phyloP scores from a whole-genome alignment of 2,888 invertebrate species.

The Coelinius sp. region DNA sequence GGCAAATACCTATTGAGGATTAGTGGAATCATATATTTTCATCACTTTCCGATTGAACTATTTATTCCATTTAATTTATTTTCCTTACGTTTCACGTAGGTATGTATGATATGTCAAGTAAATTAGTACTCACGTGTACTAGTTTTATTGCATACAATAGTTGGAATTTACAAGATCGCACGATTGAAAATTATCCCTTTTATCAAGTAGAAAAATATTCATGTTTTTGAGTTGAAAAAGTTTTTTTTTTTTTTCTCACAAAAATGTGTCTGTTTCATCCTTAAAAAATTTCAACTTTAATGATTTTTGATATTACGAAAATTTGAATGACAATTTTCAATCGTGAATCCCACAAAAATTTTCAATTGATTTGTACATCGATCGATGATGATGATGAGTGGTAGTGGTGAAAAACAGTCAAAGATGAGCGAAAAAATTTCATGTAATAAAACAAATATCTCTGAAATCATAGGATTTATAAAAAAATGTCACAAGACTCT shows the following conservation, averaged over 20 bases:
- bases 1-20: too few relatives aligned
- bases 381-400: too few relatives aligned
- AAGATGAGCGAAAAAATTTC: too few relatives aligned
- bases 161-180: not conserved
- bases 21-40: too few relatives aligned
- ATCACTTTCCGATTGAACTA: too few relatives aligned
- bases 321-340: not conserved
- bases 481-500: not conserved
- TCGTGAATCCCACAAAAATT: not conserved
- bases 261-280: not conserved
- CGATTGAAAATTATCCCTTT: not conserved
- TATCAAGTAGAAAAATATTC: constrained; percentile 3
- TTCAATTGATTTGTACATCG: too few relatives aligned
- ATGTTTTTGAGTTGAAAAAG: not conserved
- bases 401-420: too few relatives aligned
- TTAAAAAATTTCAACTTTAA: not conserved
- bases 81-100: too few relatives aligned
- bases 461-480: too few relatives aligned
- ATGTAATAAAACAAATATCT: too few relatives aligned
- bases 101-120: not conserved
- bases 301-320: not conserved
- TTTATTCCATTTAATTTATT: too few relatives aligned
- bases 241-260: not conserved
- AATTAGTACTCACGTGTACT: constrained; percentile 1
- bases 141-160: too few relatives aligned